These are phyloP conservation scores for Hecatera dysodea DNA, from an alignment of 2,888 invertebrate species.

Conservation along the genomic window DNA sequence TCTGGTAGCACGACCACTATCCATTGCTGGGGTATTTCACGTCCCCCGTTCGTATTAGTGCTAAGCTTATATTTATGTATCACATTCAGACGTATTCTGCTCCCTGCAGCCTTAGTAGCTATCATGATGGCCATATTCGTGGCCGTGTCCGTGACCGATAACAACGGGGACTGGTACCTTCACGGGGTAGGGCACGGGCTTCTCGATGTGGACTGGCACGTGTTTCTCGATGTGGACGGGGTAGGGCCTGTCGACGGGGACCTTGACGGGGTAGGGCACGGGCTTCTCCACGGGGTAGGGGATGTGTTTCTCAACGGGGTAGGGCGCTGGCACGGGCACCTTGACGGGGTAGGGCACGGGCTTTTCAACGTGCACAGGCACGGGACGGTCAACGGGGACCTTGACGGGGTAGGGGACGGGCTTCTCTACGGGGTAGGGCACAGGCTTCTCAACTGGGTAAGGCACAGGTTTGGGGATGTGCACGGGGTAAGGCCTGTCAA, in stretches of 20 bases:
- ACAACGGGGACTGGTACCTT: constrained; percentile 91
- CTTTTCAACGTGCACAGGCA: constrained; percentile 86
- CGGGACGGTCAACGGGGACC: constrained; percentile 91
- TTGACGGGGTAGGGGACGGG: constrained; percentile 92
- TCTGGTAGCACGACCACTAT: constrained; percentile 78
- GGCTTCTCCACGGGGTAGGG: constrained; percentile 93
- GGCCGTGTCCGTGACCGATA: constrained; percentile 86
- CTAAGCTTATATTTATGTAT: constrained; percentile 90
- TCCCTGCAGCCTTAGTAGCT: constrained; percentile 91
- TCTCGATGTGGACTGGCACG: constrained; percentile 92
- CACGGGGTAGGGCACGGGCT: constrained; percentile 92
- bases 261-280: constrained; percentile 92
- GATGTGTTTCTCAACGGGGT: constrained; percentile 91
- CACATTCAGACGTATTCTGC: constrained; percentile 88
- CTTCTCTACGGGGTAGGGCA: constrained; percentile 92
- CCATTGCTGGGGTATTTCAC: constrained; percentile 75
- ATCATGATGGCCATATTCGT: constrained; percentile 89
- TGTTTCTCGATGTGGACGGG: constrained; percentile 92
- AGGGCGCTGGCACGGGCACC: constrained; percentile 92
- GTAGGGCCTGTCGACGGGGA: constrained; percentile 92
- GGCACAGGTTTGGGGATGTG: constrained; percentile 92
- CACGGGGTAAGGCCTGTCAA: constrained; percentile 92
- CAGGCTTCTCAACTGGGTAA: constrained; percentile 90
- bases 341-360: constrained; percentile 91
- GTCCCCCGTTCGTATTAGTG: constrained; percentile 82